Evolutionary conservation across 2,888 invertebrate species (phyloP), one percentile per base, ranked within the genome.

Genomic region (Drosophila paranaensis): DNA sequence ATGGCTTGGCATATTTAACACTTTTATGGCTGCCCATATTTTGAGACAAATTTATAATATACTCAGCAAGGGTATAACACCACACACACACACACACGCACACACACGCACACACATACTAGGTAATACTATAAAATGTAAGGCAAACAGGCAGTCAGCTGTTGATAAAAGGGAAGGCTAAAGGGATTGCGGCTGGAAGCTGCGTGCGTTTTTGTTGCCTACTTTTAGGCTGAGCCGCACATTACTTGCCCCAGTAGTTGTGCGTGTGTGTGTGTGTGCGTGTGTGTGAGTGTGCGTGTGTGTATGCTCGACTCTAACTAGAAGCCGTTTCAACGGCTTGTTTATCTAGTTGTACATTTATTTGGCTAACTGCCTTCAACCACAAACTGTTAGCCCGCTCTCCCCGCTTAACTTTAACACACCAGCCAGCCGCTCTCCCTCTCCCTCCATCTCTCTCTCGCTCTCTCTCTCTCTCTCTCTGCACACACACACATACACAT

Each of bases 311-410:
- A 53, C 73, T 62, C 60, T 62, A 65, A 71, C 76, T 79, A 62
- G 66, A 70, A 70, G 70, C 66, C 75, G 63, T 82, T 85, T 83
- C 60, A 75, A 74, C 88, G 69, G 71, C 73, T 88, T 88, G 83
- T 88, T 88, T 82, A 75, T 88, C 80, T 86, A 70, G 86, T 80
- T 86, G 80, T 82, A 86, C 83, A 84, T 84, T 88, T 86, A 83
- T 83, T 83, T 83, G 80, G 89, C 89, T 80, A 86, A 82, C 89
- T 82, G 87, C 88, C 88, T 85, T 85, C 40, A 80, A 75, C 83
- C 83, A 57, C 89, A 88, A 84, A 79, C 74, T 65, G 74, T 78
- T 77, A 62, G 39, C 33, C 55, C 54, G n/a, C n/a, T n/a, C 37
- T 30, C 50, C 27, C 27, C 45, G 20, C 46, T 51, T 62, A 58